A percentile compares a stretch with the other conserved stretches of the same genome.
Conservation (phyloP, 2,888 invertebrate species). For the Drosophila lacicola region DNA sequence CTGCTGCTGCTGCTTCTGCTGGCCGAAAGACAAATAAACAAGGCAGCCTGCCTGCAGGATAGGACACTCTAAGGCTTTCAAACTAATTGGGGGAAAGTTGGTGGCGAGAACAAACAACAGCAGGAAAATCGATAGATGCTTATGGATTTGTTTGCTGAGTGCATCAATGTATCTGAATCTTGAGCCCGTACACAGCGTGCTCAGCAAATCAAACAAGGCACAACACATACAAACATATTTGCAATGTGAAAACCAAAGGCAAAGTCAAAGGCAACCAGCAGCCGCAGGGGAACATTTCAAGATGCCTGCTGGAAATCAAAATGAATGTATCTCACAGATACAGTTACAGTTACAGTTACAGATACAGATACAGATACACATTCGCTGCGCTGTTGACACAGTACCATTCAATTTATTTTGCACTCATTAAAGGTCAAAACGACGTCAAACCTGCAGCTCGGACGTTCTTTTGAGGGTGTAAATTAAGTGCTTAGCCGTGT, state of each 20-base stretch:
- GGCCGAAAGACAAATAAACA: slow-evolving; percentile 50
- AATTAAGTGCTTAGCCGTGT: slow-evolving; percentile 83
- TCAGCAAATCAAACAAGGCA: slow-evolving; percentile 71
- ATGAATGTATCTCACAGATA: slow-evolving; percentile 46
- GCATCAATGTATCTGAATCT: slow-evolving; percentile 73
- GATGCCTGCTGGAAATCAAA: slow-evolving; percentile 35
- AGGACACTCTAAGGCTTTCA: slow-evolving; percentile 40
- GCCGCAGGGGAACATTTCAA: slow-evolving; percentile 13
- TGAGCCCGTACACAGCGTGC: slow-evolving; percentile 36
- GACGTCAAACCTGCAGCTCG: slow-evolving; percentile 19
- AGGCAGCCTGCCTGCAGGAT: slow-evolving; percentile 5
- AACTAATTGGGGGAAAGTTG: slow-evolving; percentile 63
- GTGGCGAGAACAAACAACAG: slow-evolving; percentile 37
- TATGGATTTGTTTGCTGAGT: slow-evolving; percentile 58
- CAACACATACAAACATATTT: slow-evolving; percentile 56
- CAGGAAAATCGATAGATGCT: slow-evolving; percentile 63
- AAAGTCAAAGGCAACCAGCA: slow-evolving; percentile 56
- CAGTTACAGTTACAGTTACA: slow-evolving; percentile 2
- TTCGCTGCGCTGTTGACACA: slow-evolving; percentile 66
- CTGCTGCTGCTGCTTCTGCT: no score
- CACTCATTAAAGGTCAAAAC: slow-evolving; percentile 67
- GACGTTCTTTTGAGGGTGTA: slow-evolving; percentile 72
- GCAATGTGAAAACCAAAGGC: slow-evolving; percentile 54
- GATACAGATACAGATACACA: slow-evolving; percentile 41
- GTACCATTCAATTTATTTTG: slow-evolving; percentile 74